phyloP scores from a whole-genome alignment of 2,888 invertebrate species.

The Pyrochroa serraticornis region DNA sequence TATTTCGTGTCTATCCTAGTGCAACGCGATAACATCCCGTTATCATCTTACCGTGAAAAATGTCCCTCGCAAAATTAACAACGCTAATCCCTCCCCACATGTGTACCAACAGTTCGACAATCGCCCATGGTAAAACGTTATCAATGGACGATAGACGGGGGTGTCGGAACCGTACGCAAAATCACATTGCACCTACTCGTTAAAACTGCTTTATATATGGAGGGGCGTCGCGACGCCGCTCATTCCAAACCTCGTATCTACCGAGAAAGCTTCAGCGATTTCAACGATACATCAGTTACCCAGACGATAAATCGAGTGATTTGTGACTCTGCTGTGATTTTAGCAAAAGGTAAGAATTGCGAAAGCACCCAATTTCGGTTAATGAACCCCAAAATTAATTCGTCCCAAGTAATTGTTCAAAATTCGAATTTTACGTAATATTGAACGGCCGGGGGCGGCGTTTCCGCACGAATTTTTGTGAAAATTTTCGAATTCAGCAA shows the following conservation, averaged over 20 bases:
- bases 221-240: slow-evolving; percentile 20
- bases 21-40: too few species aligned
- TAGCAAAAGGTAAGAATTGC: not conserved
- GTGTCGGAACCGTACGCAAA: slow-evolving; percentile 27
- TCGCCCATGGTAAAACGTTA: slow-evolving; percentile 11
- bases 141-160: slow-evolving; percentile 20
- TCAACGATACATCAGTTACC: slow-evolving; percentile 24
- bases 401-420: too few species aligned
- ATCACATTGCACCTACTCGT: slow-evolving; percentile 26
- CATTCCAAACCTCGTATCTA: slow-evolving; percentile 21
- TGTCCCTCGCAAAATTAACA: not conserved
- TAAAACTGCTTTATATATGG: slow-evolving; percentile 18
- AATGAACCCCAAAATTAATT: too few species aligned
- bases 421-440: too few species aligned
- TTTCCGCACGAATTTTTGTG: not conserved
- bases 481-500: not conserved
- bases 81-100: slow-evolving; percentile 11
- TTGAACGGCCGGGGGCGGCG: too few species aligned
- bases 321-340: not conserved
- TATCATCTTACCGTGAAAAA: too few species aligned
- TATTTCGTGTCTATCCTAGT: too few species aligned
- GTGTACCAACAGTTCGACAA: not conserved
- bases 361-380: too few species aligned
- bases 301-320: not conserved
- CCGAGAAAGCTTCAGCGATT: slow-evolving; percentile 20